Conservation (phyloP, 2,888 invertebrate species). For the Drosophila flavopinicola region DNA sequence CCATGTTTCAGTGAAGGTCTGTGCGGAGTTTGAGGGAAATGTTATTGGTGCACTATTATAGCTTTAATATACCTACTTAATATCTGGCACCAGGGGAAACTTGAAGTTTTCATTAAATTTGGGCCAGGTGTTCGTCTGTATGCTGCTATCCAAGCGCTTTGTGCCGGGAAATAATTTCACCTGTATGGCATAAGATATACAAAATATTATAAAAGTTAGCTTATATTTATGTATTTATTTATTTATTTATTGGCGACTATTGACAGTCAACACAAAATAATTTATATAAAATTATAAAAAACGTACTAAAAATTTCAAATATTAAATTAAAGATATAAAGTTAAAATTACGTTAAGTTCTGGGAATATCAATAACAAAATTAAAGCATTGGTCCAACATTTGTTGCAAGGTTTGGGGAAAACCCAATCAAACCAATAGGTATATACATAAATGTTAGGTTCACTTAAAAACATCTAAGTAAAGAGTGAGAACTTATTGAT, state of each 20-base stretch:
- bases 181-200: conserved; percentile 83
- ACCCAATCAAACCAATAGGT: too few species aligned
- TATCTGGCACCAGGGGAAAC: conserved; percentile 87
- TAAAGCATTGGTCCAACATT: too few species aligned
- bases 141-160: conserved; percentile 90
- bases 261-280: background rate
- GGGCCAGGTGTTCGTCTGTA: conserved; percentile 91
- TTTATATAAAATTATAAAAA: background rate
- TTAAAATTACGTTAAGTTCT: too few species aligned
- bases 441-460: too few species aligned
- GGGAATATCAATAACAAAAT: too few species aligned
- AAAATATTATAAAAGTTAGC: conserved; percentile 7
- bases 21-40: too few species aligned
- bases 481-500: background rate
- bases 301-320: too few species aligned
- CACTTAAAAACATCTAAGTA: background rate
- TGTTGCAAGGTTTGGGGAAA: too few species aligned
- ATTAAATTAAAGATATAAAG: too few species aligned
- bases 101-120: conserved; percentile 92
- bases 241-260: too few species aligned
- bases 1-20: conserved; percentile 72
- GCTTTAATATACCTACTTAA: conserved; percentile 73
- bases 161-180: conserved; percentile 91
- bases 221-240: too few species aligned
- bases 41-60: too few species aligned